Evolutionary conservation across 2,888 invertebrate genomes (phyloP), one percentile per base, ranked within the genome.

Genomic region (Euphydryas editha): DNA sequence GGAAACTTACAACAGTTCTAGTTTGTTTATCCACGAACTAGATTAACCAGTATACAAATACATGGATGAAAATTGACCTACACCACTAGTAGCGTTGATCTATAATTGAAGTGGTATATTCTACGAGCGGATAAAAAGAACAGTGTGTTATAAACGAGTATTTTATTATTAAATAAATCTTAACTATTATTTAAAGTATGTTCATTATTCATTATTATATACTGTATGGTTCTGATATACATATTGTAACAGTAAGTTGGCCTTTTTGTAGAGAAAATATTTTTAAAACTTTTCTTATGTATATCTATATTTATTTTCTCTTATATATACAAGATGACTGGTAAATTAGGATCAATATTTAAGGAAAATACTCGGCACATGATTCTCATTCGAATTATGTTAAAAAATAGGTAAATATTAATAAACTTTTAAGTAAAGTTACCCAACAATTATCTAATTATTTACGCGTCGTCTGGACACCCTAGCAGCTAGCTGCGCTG

Each of bases 1-100:
- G 63, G 70, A 71, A 71, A 70, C 72, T 70, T 69, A 30, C 67
- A 69, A 62, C 69, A 55, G 67, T 68, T 71, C 69, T 71, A 59
- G 69, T 64, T 61, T 57, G 44, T 62, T 59, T 62, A 64, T 55
- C 64, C 49, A 60, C 54, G 59, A 46, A 62, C 65, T 65, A 51
- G 68, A 68, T 68, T 68, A 68, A 57, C 54, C 61, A 46, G 46
- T 55, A 15, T 44, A 18, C 42, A 59, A 59, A 58, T 64, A 64
- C 58, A 57, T 64, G 64, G 42, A 57, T 39, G 56, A 39, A 68
- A 64, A 68, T 64, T 64, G 59, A 60, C 47, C 57, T 57, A 57
- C 63, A 42, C 20, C 21, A 63, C 37, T 58, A 36, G 51, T 51
- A 54, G 10, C 17, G n/a, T 13, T 17, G n/a, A n/a, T 46, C 7